Conservation (phyloP, 1,140 invertebrate genomes). For the Drosophila orosa region DNA sequence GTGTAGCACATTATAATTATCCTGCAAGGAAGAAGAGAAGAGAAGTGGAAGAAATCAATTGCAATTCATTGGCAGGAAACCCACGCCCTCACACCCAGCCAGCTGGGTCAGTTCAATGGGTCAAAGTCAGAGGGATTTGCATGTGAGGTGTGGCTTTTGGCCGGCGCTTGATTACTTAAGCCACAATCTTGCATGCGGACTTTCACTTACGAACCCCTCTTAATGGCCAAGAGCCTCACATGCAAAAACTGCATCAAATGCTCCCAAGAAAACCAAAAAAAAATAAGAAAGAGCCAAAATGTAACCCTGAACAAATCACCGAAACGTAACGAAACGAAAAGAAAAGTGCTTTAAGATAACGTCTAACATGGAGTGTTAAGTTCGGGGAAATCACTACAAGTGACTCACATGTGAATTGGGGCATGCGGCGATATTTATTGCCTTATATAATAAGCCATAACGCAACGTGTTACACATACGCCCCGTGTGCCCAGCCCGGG, state of each 20-base stretch:
- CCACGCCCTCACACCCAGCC: conserved; percentile 24
- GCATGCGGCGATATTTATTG: conserved; percentile 43
- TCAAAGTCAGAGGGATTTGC: conserved; percentile 75
- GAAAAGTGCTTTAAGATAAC: conserved; percentile 53
- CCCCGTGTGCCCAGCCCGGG: conserved; percentile 40
- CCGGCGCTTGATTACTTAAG: conserved; percentile 66
- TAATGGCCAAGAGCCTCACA: conserved; percentile 71
- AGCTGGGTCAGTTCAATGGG: conserved; percentile 64
- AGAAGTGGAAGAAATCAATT: conserved; percentile 64
- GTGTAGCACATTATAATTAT: conserved; percentile 97
- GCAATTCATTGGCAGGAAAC: conserved; percentile 64
- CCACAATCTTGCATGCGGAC: conserved; percentile 75
- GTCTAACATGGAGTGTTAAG: conserved; percentile 28
- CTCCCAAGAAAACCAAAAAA: conserved; percentile 8
- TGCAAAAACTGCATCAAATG: conserved; percentile 76
- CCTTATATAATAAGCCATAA: conserved; percentile 74
- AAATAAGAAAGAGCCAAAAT: conserved; percentile 10
- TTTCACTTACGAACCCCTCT: conserved; percentile 70
- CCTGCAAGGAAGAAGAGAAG: conserved; percentile 86
- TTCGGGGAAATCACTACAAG: conserved; percentile 31
- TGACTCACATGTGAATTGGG: conserved; percentile 47
- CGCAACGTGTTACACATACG: conserved; percentile 76
- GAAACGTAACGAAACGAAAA: conserved; percentile 27
- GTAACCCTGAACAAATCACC: conserved; percentile 55
- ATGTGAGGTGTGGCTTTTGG: conserved; percentile 36